phyloP scores from a whole-genome alignment of 2,888 invertebrate species.

The Drosophila pseudotalamancana region DNA sequence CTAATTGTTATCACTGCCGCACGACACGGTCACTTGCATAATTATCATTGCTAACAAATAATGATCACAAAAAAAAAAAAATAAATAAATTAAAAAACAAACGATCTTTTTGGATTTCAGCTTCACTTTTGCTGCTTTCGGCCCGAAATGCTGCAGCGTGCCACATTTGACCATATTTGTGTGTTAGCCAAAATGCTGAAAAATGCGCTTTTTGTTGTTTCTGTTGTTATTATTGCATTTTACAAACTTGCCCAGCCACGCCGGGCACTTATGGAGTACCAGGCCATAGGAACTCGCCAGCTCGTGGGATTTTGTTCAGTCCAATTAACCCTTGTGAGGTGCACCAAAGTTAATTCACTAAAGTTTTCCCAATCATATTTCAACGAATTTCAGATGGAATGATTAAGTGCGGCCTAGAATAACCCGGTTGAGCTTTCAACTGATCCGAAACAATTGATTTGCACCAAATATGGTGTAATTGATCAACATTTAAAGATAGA shows the following conservation, averaged over 20 bases:
- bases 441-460: no score
- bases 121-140: slow-evolving; percentile 3
- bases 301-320: slow-evolving; percentile 53
- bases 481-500: no score
- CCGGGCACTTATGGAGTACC: slow-evolving; percentile 28
- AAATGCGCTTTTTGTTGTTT: slow-evolving; percentile 35
- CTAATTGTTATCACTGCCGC: slow-evolving; percentile 61
- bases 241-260: slow-evolving; percentile 42
- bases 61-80: slow-evolving; percentile 1
- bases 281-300: slow-evolving; percentile 19
- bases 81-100: not conserved
- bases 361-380: no score
- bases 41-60: slow-evolving; percentile 51
- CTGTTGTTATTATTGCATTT: slow-evolving; percentile 34
- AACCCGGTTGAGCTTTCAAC: no score
- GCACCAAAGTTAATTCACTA: not conserved
- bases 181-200: slow-evolving; percentile 34
- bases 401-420: no score
- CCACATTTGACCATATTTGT: slow-evolving; percentile 74
- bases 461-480: no score
- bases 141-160: slow-evolving; percentile 67
- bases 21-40: slow-evolving; percentile 56
- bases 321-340: slow-evolving; percentile 38
- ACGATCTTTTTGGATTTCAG: slow-evolving; percentile 29
- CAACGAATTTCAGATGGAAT: no score